Base-by-base conservation (phyloP, 35 echinoderm and acorn worm genomes). In the Patiria miniata region DNA sequence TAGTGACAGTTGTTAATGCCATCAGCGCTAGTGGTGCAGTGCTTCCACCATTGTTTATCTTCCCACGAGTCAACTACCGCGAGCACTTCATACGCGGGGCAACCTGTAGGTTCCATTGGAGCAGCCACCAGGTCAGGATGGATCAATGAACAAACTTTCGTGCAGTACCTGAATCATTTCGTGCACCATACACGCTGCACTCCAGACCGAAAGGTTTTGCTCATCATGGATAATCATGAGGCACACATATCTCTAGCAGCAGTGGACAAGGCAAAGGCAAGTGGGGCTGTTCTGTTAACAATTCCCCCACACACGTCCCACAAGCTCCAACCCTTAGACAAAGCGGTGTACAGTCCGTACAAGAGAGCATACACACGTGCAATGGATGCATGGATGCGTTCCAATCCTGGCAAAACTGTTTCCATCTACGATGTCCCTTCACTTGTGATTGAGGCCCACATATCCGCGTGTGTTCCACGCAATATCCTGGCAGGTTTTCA, bases 141-240 rank as follows among this genome's bases (percentile, higher is more conserved):
- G 86, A 88, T 93, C 5, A 93, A 93, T 59, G 55, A 65, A 57
- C 84, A 93, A 42, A 17, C 79, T 3, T 93, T 93, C 37, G 30
- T 93, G 10, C 9, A 44, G n/a, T 93, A 87, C 50, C 36, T 93
- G 15, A 36, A 88, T 10, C 78, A 93, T 87, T 37, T 93, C 5
- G 83, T 88, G 56, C 26, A 87, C 5, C 78, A 88, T 68, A 82
- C 85, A 36, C 19, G 85, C 68, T 83, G 79, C 39, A 51, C 91
- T 22, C 18, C 39, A 51, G 85, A 93, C 50, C 14, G 80, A 26
- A 87, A 82, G 42, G 79, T 88, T 57, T 56, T 93, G 15, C 34
- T 93, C 65, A 93, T 93, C 38, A 2, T 93, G n/a, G 85, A 93
- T 69, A 93, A 83, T 53, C 91, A 93, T 78, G 86, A 83, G 51